These are phyloP conservation scores for Tinamus major DNA, from an alignment of 2,797 vertebrate species.

Conservation along the genomic window DNA sequence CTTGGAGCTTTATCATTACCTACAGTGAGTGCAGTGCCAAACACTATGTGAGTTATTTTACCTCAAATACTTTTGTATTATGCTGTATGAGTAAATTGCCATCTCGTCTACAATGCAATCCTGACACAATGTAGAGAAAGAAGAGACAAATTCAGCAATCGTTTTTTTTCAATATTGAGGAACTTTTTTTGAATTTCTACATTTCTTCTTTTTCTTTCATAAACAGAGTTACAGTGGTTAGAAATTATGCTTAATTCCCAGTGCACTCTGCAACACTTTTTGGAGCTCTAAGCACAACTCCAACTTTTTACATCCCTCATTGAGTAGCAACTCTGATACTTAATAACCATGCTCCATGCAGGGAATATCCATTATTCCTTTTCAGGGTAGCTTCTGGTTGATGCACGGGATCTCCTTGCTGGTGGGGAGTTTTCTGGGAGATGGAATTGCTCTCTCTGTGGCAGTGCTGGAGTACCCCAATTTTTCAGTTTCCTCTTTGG, in stretches of 20 bases:
- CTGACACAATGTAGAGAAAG: not conserved
- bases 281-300: not conserved
- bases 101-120: not conserved
- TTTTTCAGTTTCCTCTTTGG: conserved; percentile 39
- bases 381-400: conserved; percentile 58
- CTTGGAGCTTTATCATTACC: not conserved
- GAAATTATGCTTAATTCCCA: not conserved
- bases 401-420: conserved; percentile 41
- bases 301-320: conserved; percentile 35
- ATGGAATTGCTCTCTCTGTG: conserved; percentile 20
- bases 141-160: not conserved
- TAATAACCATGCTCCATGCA: conserved; percentile 10
- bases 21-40: not conserved
- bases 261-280: not conserved
- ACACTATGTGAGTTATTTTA: not conserved
- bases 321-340: not conserved
- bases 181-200: not conserved
- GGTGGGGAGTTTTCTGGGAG: conserved; percentile 13
- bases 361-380: conserved; percentile 59
- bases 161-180: not conserved
- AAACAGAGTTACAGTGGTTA: not conserved
- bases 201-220: not conserved
- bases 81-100: no score
- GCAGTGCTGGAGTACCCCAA: not conserved
- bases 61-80: not conserved